Evolutionary conservation across 1,140 invertebrate species (phyloP).

Genomic region (Drepana arcuata): DNA sequence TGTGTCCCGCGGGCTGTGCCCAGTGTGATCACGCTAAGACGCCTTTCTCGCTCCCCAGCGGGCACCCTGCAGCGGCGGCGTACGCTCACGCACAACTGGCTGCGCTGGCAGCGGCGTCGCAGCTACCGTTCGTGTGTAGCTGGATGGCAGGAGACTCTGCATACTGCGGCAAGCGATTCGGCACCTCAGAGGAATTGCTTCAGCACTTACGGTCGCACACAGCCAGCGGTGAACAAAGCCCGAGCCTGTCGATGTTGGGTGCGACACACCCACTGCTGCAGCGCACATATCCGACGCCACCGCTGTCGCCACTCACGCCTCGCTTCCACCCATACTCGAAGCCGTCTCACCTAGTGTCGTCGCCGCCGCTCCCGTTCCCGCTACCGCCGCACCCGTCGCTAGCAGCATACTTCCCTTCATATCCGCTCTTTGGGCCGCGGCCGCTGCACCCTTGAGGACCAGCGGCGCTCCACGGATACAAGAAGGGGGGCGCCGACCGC

Average conservation of each 20-base stretch:
- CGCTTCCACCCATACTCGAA: conserved; percentile 92
- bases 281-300: conserved; percentile 89
- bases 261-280: conserved; percentile 80
- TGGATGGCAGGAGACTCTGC: conserved; percentile 91
- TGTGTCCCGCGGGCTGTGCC: conserved; percentile 89
- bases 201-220: conserved; percentile 93
- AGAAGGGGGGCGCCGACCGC: conserved; percentile 69
- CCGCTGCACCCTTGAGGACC: conserved; percentile 75
- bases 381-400: conserved; percentile 77
- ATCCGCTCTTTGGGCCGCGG: conserved; percentile 88
- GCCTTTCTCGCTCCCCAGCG: conserved; percentile 58
- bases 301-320: conserved; percentile 83
- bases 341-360: conserved; percentile 75
- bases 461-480: conserved; percentile 67
- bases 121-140: conserved; percentile 89
- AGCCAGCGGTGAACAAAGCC: conserved; percentile 64
- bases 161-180: conserved; percentile 93
- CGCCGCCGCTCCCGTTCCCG: conserved; percentile 75
- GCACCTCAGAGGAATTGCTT: conserved; percentile 90
- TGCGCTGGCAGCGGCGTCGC: conserved; percentile 80
- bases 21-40: conserved; percentile 88
- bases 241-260: conserved; percentile 56
- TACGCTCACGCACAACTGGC: conserved; percentile 84
- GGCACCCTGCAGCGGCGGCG: conserved; percentile 74
- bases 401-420: conserved; percentile 87